Evolutionary conservation across 2,888 invertebrate genomes (phyloP).

Genomic region (Diarsia dahlii): DNA sequence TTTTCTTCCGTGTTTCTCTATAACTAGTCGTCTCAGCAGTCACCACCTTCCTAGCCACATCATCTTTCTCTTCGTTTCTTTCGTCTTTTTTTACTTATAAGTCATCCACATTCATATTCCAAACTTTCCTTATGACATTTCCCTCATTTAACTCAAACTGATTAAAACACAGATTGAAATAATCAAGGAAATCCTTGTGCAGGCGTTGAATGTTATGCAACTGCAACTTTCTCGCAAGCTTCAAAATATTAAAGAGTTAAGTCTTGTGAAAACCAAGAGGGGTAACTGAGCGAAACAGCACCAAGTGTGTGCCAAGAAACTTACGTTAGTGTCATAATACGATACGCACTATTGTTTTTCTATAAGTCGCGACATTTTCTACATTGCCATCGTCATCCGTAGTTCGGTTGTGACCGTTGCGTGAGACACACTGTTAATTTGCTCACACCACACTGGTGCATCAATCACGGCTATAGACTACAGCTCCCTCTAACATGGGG

Average conservation of each 20-base stretch:
- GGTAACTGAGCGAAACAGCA: slow-evolving; percentile 25
- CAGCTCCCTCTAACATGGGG: too few relatives aligned
- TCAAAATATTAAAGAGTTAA: slow-evolving; percentile 9
- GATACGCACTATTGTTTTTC: slow-evolving; percentile 21
- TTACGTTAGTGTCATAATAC: slow-evolving; percentile 29
- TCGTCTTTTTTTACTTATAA: not conserved
- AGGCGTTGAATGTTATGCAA: not conserved
- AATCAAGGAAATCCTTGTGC: not conserved
- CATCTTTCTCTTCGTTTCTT: not conserved
- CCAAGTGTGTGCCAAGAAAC: slow-evolving; percentile 27
- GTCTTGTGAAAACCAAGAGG: not conserved
- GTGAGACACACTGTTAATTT: too few relatives aligned
- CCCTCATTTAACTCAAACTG: not conserved
- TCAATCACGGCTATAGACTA: too few relatives aligned
- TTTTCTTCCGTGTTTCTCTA: not conserved
- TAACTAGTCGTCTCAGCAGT: not conserved
- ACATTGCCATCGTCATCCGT: too few relatives aligned
- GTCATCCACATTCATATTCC: not conserved
- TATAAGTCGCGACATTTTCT: not conserved
- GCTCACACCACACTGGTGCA: too few relatives aligned
- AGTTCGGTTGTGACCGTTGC: too few relatives aligned
- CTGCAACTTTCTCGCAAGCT: not conserved
- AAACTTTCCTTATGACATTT: not conserved
- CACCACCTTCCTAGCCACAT: not conserved
- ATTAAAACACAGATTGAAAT: not conserved